Percentiles rank a stretch among this genome's conserved stretches.
phyloP scores from a whole-genome alignment of 2,888 invertebrate genomes.

The Cosmorhoe ocellata region DNA sequence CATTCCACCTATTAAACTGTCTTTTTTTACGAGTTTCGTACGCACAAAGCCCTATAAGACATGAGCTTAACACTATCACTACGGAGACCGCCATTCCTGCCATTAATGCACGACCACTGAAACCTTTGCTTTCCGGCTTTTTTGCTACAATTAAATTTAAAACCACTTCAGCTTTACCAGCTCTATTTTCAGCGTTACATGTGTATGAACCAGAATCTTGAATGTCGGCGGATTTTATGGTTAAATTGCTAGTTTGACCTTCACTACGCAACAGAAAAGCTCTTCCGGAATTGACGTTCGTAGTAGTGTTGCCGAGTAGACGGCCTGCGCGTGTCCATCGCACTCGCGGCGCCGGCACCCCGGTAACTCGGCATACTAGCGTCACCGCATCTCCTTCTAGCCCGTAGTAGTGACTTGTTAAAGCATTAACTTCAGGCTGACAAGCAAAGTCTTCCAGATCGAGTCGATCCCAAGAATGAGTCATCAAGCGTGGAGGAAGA shows the following conservation, averaged over 20 bases:
- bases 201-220: slow-evolving; percentile 90
- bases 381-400: slow-evolving; percentile 89
- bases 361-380: slow-evolving; percentile 86
- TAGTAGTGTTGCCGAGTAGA: slow-evolving; percentile 83
- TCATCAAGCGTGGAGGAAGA: slow-evolving; percentile 84
- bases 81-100: slow-evolving; percentile 87
- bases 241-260: slow-evolving; percentile 87
- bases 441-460: slow-evolving; percentile 92
- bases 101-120: slow-evolving; percentile 83
- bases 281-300: slow-evolving; percentile 77
- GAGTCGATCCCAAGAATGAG: slow-evolving; percentile 88
- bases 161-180: slow-evolving; percentile 88
- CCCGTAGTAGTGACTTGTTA: slow-evolving; percentile 83
- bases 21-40: slow-evolving; percentile 85
- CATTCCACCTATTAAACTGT: slow-evolving; percentile 77
- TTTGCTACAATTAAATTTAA: slow-evolving; percentile 87
- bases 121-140: slow-evolving; percentile 82
- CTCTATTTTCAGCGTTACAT: slow-evolving; percentile 91
- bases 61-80: slow-evolving; percentile 85
- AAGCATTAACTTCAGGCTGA: slow-evolving; percentile 86
- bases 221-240: slow-evolving; percentile 86
- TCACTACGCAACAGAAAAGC: slow-evolving; percentile 85
- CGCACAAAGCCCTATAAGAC: slow-evolving; percentile 85
- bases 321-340: slow-evolving; percentile 88
- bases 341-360: slow-evolving; percentile 87